phyloP scores from a whole-genome alignment of 2,888 invertebrate species.

The Euproctis similis region DNA sequence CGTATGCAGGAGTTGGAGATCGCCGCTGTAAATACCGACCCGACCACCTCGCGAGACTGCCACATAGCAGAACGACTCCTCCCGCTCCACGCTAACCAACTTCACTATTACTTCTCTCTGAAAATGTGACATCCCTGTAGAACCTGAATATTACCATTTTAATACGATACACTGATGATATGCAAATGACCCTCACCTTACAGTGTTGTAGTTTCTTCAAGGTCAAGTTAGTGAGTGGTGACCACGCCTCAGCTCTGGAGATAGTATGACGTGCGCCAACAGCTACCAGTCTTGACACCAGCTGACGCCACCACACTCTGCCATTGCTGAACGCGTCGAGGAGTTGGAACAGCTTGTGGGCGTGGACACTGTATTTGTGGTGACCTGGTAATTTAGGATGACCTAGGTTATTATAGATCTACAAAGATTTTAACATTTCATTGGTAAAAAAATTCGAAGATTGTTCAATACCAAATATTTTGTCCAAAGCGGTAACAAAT shows the following conservation, averaged over 20 bases:
- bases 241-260: constrained; percentile 43
- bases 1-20: constrained; percentile 63
- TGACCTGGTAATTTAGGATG: constrained; percentile 44
- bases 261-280: constrained; percentile 46
- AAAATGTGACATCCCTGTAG: too few relatives aligned
- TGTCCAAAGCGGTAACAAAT: constrained; percentile 46
- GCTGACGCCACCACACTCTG: constrained; percentile 57
- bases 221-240: constrained; percentile 22
- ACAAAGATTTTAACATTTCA: too few relatives aligned
- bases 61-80: constrained; percentile 77
- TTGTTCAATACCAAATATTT: constrained; percentile 45
- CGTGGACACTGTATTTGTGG: constrained; percentile 52
- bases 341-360: constrained; percentile 49
- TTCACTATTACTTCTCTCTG: constrained; percentile 77
- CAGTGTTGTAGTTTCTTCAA: constrained; percentile 45
- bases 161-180: too few relatives aligned
- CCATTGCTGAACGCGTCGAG: constrained; percentile 53
- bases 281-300: constrained; percentile 45
- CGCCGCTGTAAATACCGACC: constrained; percentile 76
- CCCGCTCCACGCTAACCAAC: constrained; percentile 72
- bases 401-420: too few relatives aligned
- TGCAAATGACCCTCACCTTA: too few relatives aligned
- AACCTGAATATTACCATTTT: too few relatives aligned
- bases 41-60: constrained; percentile 75
- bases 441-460: too few relatives aligned